Conservation (phyloP, 2,797 vertebrate species). For the Rhinella marina region DNA sequence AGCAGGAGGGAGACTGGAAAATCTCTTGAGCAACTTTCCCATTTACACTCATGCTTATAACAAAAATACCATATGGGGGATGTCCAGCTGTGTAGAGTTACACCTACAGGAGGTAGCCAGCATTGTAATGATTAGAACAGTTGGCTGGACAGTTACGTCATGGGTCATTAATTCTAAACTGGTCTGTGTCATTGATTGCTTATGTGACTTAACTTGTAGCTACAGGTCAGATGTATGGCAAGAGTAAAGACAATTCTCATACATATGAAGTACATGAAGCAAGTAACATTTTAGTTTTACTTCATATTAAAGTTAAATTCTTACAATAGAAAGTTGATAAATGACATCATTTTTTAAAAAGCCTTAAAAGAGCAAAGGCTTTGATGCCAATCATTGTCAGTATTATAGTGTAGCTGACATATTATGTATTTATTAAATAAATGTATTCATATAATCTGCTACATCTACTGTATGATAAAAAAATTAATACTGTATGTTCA, state of each 20-base stretch:
- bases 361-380: background rate
- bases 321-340: background rate
- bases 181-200: background rate
- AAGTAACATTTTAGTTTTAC: background rate
- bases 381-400: background rate
- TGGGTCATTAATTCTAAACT: conserved; percentile 36
- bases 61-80: conserved; percentile 14
- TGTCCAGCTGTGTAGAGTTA: conserved; percentile 14
- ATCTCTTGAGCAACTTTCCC: conserved; percentile 23
- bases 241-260: no score
- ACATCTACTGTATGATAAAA: background rate
- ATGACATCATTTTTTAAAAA: no score
- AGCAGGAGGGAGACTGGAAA: background rate
- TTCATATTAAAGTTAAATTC: background rate
- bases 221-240: no score
- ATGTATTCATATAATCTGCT: background rate
- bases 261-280: background rate
- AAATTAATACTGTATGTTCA: background rate
- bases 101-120: conserved; percentile 19
- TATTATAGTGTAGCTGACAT: background rate
- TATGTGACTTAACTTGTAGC: background rate
- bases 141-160: conserved; percentile 29
- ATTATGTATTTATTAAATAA: background rate
- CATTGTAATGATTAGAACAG: conserved; percentile 10
- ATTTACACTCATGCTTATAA: conserved; percentile 9